Conservation (phyloP, 2,113 vertebrate species). For the Hippocampus guttulatus region DNA sequence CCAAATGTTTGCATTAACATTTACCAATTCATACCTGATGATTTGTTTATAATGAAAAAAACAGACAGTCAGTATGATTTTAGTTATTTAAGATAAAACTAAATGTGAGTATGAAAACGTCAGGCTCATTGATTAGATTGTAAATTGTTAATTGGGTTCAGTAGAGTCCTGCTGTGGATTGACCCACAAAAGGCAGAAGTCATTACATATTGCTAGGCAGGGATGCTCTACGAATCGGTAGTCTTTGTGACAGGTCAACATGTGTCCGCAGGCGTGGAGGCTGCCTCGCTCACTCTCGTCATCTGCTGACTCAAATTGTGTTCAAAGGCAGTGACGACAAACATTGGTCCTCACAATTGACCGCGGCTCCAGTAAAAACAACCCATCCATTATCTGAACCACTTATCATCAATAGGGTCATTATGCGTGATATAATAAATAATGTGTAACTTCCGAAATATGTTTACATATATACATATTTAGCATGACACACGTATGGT, state of each 20-base stretch:
- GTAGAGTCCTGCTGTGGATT: background rate
- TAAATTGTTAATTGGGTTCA: background rate
- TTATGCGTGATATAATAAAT: background rate
- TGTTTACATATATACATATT: background rate
- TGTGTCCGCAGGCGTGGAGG: slow-evolving; percentile 8
- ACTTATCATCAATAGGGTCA: background rate
- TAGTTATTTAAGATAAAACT: background rate
- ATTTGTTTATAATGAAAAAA: too few species aligned
- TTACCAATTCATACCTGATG: too few species aligned
- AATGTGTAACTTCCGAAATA: background rate
- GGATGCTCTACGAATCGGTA: slow-evolving; percentile 1
- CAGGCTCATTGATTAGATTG: background rate
- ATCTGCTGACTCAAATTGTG: slow-evolving; percentile 1
- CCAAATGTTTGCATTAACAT: too few species aligned
- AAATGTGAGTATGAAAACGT: background rate
- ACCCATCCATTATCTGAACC: too few species aligned
- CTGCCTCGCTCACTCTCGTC: background rate
- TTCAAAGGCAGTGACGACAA: slow-evolving; percentile 11
- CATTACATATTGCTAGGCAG: slow-evolving; percentile 3
- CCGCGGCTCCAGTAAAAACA: background rate
- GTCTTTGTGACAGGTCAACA: slow-evolving; percentile 23
- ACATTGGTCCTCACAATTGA: slow-evolving; percentile 3
- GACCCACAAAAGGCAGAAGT: background rate
- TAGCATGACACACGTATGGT: background rate
- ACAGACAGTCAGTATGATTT: too few species aligned